Evolutionary conservation across 1,140 invertebrate species (phyloP), one percentile per base, ranked within the genome.

Genomic region (Copidosoma floridanum): DNA sequence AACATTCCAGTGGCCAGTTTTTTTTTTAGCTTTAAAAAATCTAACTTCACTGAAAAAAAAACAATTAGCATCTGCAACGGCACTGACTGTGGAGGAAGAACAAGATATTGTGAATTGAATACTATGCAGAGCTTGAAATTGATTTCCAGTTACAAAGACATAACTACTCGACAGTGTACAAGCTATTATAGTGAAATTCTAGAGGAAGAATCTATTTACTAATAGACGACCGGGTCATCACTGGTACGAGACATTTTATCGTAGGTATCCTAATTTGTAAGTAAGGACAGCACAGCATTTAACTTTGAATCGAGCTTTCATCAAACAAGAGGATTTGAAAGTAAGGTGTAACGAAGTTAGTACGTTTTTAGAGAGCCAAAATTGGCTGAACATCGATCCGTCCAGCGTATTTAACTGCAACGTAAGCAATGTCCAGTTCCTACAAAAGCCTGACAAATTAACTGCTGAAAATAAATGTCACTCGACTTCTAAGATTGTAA

Each of bases 401-500:
- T 46, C 54, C 12, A 59, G 66, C 29, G 43, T 68, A n/a, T 68
- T 62, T 44, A 68, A 66, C 26, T 52, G 56, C 32, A 65, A 68
- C 46, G 54, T 58, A 38, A 44, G 70, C n/a, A 64, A 59, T 44
- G 72, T 80, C 44, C 43, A 65, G 12, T 32, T 78, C 1, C 71
- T 69, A 55, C 71, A 73, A 50, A 67, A 68, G 57, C 68, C 53
- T 26, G 67, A 66, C 16, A 56, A 62, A 40, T 71, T 77, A 10
- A 56, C 77, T 21, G 67, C 54, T 40, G 43, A 59, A 61, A 72
- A 71, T 69, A 74, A 71, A n/a, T 52, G 63, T 21, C 72, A n/a
- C 68, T 66, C 74, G 50, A 67, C 75, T 7, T 76, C 77, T 54
- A 69, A 68, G 46, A n/a, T n/a, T n/a, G 65, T 71, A 7, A 24